A percentile compares a stretch with the other conserved stretches of the same genome.
phyloP scores from a whole-genome alignment of 2,797 vertebrate species.

The Chaenodraco wilsoni region DNA sequence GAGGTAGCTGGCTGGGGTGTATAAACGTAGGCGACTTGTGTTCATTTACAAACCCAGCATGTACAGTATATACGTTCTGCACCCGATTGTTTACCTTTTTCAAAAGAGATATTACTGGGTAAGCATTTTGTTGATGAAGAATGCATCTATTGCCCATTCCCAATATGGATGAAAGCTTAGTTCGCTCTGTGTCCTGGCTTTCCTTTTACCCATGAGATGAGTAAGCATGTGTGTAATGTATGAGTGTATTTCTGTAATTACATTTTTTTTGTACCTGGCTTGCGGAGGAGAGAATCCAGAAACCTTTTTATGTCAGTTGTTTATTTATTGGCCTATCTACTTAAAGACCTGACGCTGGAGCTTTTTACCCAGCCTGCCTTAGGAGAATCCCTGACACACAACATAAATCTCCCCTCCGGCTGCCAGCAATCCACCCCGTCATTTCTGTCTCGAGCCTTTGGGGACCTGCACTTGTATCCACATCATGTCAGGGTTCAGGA shows the following conservation, averaged over 20 bases:
- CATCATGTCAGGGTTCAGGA: conserved; percentile 46
- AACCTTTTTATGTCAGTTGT: conserved; percentile 59
- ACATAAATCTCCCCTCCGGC: conserved; percentile 63
- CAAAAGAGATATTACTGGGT: conserved; percentile 15
- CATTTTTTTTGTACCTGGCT: conserved; percentile 25
- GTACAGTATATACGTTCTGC: conserved; percentile 10
- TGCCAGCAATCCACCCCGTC: conserved; percentile 52
- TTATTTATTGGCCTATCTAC: conserved; percentile 72
- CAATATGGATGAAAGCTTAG: conserved; percentile 41
- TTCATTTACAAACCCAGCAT: conserved; percentile 3
- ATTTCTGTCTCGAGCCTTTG: conserved; percentile 54
- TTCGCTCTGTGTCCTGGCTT: conserved; percentile 40
- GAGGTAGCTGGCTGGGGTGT: conserved; percentile 18
- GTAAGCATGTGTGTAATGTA: conserved; percentile 8
- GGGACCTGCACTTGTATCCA: conserved; percentile 43
- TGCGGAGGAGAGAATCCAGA: conserved; percentile 34
- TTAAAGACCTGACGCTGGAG: conserved; percentile 67
- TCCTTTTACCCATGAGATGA: conserved; percentile 30
- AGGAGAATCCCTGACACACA: conserved; percentile 63
- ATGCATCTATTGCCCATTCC: conserved; percentile 5
- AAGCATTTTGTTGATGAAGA: conserved; percentile 27
- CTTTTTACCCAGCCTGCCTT: conserved; percentile 58
- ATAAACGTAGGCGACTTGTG: not conserved
- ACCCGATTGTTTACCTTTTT: conserved; percentile 1
- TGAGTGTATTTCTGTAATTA: conserved; percentile 29